Percentiles rank a stretch among this genome's conserved stretches.
Evolutionary conservation across 2,113 vertebrate genomes (phyloP).

Genomic region (Leucoraja erinaceus): DNA sequence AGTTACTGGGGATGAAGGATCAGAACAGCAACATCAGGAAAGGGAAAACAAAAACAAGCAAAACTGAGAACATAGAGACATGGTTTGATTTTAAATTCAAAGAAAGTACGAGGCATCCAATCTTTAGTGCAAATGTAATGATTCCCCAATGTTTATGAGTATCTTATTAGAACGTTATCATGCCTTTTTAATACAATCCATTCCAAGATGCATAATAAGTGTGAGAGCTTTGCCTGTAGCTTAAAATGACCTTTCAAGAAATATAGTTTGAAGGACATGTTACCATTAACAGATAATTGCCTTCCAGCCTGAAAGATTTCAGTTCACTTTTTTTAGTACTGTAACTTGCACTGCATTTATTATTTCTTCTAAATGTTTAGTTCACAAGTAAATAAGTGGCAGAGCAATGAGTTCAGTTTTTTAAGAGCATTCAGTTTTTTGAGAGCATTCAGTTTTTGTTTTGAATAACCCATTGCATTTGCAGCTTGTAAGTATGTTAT

Average conservation of each 20-base stretch:
- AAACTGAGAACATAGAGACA: neutral
- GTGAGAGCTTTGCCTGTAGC: neutral
- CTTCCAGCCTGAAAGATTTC: neutral
- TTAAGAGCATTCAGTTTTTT: too few relatives aligned
- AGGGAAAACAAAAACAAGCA: too few relatives aligned
- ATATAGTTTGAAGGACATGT: constrained; percentile 1
- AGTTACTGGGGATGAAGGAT: neutral
- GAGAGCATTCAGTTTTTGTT: too few relatives aligned
- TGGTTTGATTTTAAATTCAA: neutral
- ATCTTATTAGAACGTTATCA: neutral
- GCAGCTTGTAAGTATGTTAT: neutral
- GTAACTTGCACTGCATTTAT: neutral
- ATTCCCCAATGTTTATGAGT: neutral
- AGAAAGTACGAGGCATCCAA: neutral
- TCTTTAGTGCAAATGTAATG: neutral
- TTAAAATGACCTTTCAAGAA: neutral
- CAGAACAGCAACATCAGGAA: neutral
- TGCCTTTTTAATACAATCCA: neutral
- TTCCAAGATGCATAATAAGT: neutral
- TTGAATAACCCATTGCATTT: neutral
- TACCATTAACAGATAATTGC: neutral
- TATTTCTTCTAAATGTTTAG: constrained; percentile 22
- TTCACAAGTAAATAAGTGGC: constrained; percentile 4
- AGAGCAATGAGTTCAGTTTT: neutral
- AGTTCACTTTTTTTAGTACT: neutral